Evolutionary conservation across 2,113 vertebrate genomes (phyloP).

Genomic region (Tamias sibiricus): DNA sequence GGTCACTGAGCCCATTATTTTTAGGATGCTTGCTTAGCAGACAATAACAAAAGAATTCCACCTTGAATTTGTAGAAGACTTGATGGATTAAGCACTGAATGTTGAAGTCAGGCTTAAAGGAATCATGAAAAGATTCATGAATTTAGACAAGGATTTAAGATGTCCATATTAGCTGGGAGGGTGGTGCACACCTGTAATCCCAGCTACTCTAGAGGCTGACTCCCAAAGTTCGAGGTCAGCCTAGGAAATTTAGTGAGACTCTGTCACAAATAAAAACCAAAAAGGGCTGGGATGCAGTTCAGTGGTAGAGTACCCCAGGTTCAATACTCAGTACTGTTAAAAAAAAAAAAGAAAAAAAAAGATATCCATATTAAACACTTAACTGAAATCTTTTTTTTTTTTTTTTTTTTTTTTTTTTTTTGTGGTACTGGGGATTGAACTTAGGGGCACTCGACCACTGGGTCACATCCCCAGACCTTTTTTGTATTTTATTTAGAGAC

Average conservation of each 20-base stretch:
- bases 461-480: no score
- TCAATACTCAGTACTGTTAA: no score
- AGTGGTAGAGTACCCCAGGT: no score
- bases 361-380: not conserved
- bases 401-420: no score
- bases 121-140: not conserved
- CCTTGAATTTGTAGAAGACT: not conserved
- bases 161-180: no score
- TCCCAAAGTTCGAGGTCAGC: not conserved
- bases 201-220: not conserved
- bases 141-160: not conserved
- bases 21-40: not conserved
- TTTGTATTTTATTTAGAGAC: no score
- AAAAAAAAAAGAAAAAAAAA: not conserved
- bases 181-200: not conserved
- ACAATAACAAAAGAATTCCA: not conserved
- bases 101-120: not conserved
- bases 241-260: not conserved
- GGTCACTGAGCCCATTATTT: not conserved
- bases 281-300: not conserved
- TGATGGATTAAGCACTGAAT: constrained; percentile 9
- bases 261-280: not conserved
- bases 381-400: not conserved
- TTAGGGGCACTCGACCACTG: no score
- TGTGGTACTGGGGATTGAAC: no score